These are phyloP conservation scores for Tipula unca DNA, from an alignment of 2,888 invertebrate genomes.

Conservation along the genomic window DNA sequence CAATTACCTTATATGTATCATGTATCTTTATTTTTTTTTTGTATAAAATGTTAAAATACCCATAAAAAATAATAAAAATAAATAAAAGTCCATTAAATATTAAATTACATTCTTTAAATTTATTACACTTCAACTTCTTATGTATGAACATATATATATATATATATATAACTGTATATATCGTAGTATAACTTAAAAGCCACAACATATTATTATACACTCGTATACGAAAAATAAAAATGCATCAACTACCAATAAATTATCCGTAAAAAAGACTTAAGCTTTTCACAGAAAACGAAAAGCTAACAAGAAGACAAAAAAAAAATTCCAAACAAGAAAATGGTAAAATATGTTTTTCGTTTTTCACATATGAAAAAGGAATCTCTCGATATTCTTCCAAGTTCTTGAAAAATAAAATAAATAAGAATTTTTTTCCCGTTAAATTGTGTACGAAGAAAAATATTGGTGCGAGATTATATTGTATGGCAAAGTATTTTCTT, in stretches of 20 bases:
- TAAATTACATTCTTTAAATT: constrained; percentile 8
- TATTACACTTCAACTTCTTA: not conserved
- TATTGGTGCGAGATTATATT: not conserved
- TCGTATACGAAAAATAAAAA: not conserved
- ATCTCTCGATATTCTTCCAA: not conserved
- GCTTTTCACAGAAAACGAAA: not conserved
- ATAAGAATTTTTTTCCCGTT: not conserved
- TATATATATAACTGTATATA: not conserved
- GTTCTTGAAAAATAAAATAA: not conserved
- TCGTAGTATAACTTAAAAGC: not conserved
- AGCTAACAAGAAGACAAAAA: not conserved
- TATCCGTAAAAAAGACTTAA: constrained; percentile 10
- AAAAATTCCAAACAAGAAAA: not conserved
- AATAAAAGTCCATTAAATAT: constrained; percentile 9
- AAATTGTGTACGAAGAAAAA: not conserved
- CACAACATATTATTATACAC: not conserved
- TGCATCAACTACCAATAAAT: constrained; percentile 8
- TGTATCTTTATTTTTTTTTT: no score
- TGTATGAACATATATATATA: not conserved
- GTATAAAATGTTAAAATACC: not conserved
- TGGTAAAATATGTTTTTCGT: not conserved
- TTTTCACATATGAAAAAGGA: not conserved
- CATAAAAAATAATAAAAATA: constrained; percentile 1
- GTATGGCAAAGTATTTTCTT: not conserved
- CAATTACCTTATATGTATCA: not conserved